Percentiles rank a stretch among this genome's conserved stretches.
phyloP scores from a whole-genome alignment of 23 tunicate species.

The Pegea sp. region DNA sequence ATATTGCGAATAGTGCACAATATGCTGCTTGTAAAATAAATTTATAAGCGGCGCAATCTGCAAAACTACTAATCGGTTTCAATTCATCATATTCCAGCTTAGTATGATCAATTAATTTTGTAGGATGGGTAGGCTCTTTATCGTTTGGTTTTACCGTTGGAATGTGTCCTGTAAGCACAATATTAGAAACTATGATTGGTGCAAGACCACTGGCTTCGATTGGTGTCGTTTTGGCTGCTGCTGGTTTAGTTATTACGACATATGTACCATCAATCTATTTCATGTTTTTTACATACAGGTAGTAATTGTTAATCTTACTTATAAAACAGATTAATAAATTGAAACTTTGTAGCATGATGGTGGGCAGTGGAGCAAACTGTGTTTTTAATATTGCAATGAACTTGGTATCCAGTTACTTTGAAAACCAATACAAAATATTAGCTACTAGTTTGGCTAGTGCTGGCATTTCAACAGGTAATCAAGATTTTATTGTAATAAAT shows the following conservation, averaged over 20 bases:
- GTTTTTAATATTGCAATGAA: constrained; percentile 84
- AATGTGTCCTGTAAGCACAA: constrained; percentile 58
- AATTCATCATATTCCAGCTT: too few species aligned
- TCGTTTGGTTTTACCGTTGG: constrained; percentile 75
- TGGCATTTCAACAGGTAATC: constrained; percentile 77
- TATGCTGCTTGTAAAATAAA: too few species aligned
- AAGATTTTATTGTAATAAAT: too few species aligned
- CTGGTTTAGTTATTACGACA: constrained; percentile 29
- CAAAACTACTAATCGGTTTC: too few species aligned
- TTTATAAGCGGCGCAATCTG: too few species aligned
- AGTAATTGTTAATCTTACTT: background rate
- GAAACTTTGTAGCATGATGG: constrained; percentile 30
- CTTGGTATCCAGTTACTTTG: constrained; percentile 66
- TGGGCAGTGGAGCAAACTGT: constrained; percentile 68
- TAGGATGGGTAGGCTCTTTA: constrained; percentile 77
- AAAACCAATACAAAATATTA: constrained; percentile 50
- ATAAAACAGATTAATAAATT: background rate
- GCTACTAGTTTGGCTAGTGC: constrained; percentile 87
- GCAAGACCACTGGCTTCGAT: constrained; percentile 22
- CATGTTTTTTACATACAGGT: constrained; percentile 71
- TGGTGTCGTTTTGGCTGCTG: constrained; percentile 38
- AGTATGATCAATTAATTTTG: too few species aligned
- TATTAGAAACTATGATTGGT: constrained; percentile 20
- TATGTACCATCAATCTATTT: constrained; percentile 31
- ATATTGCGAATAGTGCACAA: too few species aligned